phyloP scores from a whole-genome alignment of 2,797 vertebrate species.

The Trichosurus vulpecula region DNA sequence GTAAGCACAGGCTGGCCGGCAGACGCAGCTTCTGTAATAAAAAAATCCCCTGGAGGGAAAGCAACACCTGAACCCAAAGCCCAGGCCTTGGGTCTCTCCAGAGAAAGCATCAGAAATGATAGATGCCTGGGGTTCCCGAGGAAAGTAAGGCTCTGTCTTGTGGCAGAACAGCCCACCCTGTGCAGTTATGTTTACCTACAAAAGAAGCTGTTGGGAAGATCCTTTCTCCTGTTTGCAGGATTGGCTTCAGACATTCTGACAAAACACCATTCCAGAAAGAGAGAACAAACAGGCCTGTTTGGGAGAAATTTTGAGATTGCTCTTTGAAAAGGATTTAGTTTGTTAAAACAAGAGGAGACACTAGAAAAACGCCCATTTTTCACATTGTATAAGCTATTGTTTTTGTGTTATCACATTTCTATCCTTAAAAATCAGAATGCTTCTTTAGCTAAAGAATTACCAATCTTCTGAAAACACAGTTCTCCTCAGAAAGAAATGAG shows the following conservation, averaged over 20 bases:
- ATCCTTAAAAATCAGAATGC: conserved; percentile 64
- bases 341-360: conserved; percentile 39
- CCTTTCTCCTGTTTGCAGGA: conserved; percentile 64
- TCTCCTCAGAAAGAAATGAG: conserved; percentile 61
- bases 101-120: conserved; percentile 64
- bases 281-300: conserved; percentile 65
- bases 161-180: conserved; percentile 79
- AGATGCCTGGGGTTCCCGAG: conserved; percentile 74
- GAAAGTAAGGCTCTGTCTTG: conserved; percentile 74
- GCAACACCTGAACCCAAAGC: not conserved
- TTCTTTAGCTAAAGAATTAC: not conserved
- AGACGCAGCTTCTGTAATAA: conserved; percentile 41
- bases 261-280: conserved; percentile 71
- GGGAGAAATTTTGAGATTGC: conserved; percentile 76
- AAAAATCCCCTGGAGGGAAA: not conserved
- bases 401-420: conserved; percentile 67
- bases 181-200: conserved; percentile 70
- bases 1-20: conserved; percentile 69
- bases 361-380: conserved; percentile 54
- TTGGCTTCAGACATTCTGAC: conserved; percentile 66
- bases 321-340: conserved; percentile 72
- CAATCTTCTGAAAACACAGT: not conserved
- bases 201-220: conserved; percentile 70
- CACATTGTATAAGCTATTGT: conserved; percentile 52
- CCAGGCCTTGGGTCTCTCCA: not conserved